phyloP scores from a whole-genome alignment of 2,797 vertebrate genomes.

The Clarias laeviceps region DNA sequence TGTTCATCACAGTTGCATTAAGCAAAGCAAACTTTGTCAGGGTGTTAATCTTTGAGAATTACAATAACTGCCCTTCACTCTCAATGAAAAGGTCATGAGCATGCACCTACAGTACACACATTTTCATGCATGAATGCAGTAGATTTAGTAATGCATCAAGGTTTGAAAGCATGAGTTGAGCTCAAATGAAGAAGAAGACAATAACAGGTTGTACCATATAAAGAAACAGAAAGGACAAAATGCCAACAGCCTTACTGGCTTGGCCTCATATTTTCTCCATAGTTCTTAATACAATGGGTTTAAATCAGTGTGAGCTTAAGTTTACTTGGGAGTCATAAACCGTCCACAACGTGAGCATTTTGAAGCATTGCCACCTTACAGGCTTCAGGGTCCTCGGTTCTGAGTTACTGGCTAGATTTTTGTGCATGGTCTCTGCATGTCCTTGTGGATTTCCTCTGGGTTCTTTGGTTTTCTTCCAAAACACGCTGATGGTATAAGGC shows the following conservation, averaged over 20 bases:
- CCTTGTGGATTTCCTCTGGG: neutral
- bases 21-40: neutral
- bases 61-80: constrained; percentile 16
- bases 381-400: neutral
- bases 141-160: neutral
- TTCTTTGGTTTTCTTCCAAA: neutral
- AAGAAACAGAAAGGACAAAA: too few relatives aligned
- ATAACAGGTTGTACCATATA: neutral
- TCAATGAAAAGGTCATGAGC: neutral
- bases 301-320: neutral
- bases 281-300: neutral
- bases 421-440: neutral
- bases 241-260: neutral
- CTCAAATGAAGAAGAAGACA: neutral
- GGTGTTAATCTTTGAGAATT: constrained; percentile 2
- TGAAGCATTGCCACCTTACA: neutral
- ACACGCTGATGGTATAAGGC: neutral
- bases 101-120: neutral
- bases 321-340: neutral
- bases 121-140: neutral
- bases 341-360: neutral
- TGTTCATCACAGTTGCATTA: neutral
- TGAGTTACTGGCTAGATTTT: too few relatives aligned
- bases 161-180: neutral
- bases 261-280: neutral